Percentiles rank a stretch among this genome's conserved stretches.
phyloP scores from a whole-genome alignment of 1,140 invertebrate species.

The Asobara japonica region DNA sequence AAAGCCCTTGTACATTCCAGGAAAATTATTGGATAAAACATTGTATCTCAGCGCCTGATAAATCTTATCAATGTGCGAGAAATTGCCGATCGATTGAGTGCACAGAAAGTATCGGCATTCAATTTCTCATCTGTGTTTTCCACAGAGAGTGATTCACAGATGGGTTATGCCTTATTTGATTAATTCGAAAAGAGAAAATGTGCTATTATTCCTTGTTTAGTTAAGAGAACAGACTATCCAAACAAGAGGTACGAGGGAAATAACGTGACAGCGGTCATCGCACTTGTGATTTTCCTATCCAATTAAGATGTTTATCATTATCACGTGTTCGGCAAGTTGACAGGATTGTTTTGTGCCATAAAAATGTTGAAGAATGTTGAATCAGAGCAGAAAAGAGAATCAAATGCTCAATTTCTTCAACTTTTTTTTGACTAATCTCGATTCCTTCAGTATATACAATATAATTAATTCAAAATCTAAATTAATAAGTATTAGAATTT shows the following conservation, averaged over 20 bases:
- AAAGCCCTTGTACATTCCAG: neutral
- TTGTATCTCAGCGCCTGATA: neutral
- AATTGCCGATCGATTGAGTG: neutral
- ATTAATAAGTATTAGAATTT: no score
- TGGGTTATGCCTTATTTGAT: neutral
- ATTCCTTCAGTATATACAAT: no score
- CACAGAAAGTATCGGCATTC: neutral
- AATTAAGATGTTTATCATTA: slow-evolving; percentile 13
- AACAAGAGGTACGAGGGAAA: neutral
- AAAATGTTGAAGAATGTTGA: neutral
- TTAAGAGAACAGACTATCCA: neutral
- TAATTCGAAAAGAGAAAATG: slow-evolving; percentile 28
- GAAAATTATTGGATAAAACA: neutral
- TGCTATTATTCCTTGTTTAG: neutral
- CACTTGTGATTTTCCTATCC: slow-evolving; percentile 17
- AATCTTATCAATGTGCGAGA: neutral
- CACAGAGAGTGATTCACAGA: neutral
- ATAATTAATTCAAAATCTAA: no score
- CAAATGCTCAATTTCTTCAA: neutral
- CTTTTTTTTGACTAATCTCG: no score
- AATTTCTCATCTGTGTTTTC: neutral
- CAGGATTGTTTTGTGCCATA: neutral
- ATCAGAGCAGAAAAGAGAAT: neutral
- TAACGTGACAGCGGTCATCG: neutral
- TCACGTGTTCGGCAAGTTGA: neutral